Conservation (phyloP, 2,797 vertebrate genomes). For the Leptatherina wallacei region DNA sequence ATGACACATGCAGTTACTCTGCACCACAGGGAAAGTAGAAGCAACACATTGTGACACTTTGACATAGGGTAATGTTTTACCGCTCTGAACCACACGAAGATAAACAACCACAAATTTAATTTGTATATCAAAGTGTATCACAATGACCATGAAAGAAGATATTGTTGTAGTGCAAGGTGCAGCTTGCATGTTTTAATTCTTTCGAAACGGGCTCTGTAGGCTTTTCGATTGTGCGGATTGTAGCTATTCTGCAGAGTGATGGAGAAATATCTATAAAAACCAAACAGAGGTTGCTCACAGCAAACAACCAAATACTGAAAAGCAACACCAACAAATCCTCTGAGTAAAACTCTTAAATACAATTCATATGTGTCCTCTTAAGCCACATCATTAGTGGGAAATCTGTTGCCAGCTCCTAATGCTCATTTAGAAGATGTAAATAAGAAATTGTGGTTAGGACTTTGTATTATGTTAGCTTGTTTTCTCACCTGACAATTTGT, state of each 20-base stretch:
- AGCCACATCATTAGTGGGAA: not conserved
- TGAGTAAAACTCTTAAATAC: no score
- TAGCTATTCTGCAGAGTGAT: not conserved
- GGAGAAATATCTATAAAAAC: no score
- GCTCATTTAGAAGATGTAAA: not conserved
- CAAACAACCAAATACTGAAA: not conserved
- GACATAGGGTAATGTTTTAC: not conserved
- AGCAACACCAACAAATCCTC: no score
- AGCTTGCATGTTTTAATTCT: constrained; percentile 1
- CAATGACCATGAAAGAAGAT: not conserved
- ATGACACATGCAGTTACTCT: constrained; percentile 38
- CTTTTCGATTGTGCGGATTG: not conserved
- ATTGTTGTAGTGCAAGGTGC: not conserved
- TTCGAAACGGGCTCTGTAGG: not conserved
- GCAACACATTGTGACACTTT: constrained; percentile 8
- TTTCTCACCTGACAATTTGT: no score
- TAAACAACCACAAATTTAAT: not conserved
- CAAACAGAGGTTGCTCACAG: not conserved
- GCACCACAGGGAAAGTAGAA: constrained; percentile 15
- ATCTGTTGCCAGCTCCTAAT: not conserved
- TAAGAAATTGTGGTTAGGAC: not conserved
- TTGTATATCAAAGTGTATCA: not conserved
- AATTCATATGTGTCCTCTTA: no score
- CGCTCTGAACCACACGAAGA: not conserved
- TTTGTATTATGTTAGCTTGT: no score